Conservation (phyloP, 2,113 vertebrate genomes). For the Gavia stellata region DNA sequence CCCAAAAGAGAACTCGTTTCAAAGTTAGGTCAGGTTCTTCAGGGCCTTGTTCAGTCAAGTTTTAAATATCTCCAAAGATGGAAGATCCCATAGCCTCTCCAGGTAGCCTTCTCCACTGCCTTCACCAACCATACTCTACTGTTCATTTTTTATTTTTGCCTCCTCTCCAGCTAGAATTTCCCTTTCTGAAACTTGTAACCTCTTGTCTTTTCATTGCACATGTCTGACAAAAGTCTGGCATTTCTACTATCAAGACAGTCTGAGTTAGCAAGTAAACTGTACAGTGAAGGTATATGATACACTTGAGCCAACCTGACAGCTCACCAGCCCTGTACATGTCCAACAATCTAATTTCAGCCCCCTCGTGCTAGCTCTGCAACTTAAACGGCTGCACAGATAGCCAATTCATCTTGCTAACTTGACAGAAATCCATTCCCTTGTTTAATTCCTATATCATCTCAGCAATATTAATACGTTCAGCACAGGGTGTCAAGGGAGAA, state of each 20-base stretch:
- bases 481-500: not conserved
- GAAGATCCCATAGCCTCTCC: not conserved
- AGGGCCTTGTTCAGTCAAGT: not conserved
- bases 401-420: not conserved
- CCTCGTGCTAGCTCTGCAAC: not conserved
- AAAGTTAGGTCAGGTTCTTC: not conserved
- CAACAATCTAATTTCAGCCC: slow-evolving; percentile 22
- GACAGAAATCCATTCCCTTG: slow-evolving; percentile 44
- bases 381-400: not conserved
- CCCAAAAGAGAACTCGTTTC: not conserved
- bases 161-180: not conserved
- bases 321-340: not conserved
- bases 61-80: not conserved
- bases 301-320: slow-evolving; percentile 1
- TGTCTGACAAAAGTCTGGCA: not conserved
- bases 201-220: not conserved
- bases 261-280: not conserved
- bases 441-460: slow-evolving; percentile 22
- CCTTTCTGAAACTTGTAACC: not conserved
- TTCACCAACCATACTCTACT: not conserved
- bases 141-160: not conserved
- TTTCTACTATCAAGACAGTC: not conserved
- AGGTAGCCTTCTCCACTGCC: not conserved
- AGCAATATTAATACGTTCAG: not conserved
- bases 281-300: not conserved